Evolutionary conservation across 2,113 vertebrate genomes (phyloP), one percentile per base, ranked within the genome.

Genomic region (Nymphicus hollandicus): DNA sequence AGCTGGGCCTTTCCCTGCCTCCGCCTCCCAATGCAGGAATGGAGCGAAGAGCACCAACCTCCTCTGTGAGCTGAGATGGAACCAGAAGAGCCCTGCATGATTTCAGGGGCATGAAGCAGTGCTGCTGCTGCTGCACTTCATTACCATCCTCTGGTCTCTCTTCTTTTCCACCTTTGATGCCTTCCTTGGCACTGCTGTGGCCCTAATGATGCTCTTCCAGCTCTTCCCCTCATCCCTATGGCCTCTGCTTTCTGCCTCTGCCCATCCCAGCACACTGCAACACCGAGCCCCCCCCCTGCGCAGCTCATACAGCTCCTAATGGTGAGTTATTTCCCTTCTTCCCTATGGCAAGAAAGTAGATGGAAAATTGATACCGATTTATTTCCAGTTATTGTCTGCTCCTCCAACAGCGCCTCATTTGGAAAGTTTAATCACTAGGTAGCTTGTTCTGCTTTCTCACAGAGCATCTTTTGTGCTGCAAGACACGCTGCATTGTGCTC

Each of bases 361-460:
- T 88, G 35, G 53, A 65, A 68, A 78, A 68, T 50, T 61, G 58
- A 80, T 49, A 22, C 44, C 14, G 4, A 63, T 58, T 71, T 90
- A 68, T 92, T 92, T 78, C 76, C 85, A 85, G 71, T 93, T 82
- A 74, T 86, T 94, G 78, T 87, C 55, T 56, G 68, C 31, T 61
- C 76, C 77, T 94, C 66, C 78, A 89, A 17, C 68, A 89, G 80
- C 25, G 70, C 86, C 87, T 65, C 50, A 60, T 92, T 95, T 72
- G 81, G 86, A 71, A 95, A 96, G 96, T 97, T 97, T 93, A 93
- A 93, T 94, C 88, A 94, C 69, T 47, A 84, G 87, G 92, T 56
- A 97, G 92, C 89, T 93, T 23, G 8, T 84, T 96, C 78, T 95
- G 97, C 96, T 94, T 95, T 78, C 93, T 95, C 71, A 50, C 70